A percentile compares a stretch with the other conserved stretches of the same genome.
phyloP scores from a whole-genome alignment of 2,888 invertebrate genomes.

The Callyntrura guangdongensis region DNA sequence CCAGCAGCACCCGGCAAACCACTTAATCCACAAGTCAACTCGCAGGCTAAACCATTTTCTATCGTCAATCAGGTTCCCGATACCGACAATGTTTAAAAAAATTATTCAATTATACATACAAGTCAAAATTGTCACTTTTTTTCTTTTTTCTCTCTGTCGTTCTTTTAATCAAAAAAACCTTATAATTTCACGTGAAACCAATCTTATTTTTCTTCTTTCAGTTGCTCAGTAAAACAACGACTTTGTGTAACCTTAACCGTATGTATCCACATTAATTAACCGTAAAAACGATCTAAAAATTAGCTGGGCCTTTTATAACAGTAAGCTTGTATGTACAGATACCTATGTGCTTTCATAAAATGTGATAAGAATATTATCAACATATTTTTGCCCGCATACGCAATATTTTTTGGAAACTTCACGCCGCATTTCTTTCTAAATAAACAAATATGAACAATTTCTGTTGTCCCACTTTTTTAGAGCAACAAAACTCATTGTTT shows the following conservation, averaged over 20 bases:
- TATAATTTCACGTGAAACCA: neutral
- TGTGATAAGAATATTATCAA: neutral
- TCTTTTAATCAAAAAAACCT: neutral
- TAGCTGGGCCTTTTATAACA: neutral
- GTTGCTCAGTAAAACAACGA: constrained; percentile 12
- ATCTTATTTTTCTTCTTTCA: constrained; percentile 9
- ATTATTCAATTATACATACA: neutral
- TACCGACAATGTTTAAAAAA: constrained; percentile 30
- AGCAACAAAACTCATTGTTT: neutral
- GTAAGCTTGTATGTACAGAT: neutral
- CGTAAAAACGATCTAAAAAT: neutral
- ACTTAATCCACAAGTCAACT: constrained; percentile 77
- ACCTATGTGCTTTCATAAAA: constrained; percentile 19
- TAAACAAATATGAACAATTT: neutral
- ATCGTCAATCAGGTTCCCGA: constrained; percentile 69
- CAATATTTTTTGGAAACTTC: neutral
- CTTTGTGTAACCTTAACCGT: constrained; percentile 45
- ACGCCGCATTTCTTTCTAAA: neutral
- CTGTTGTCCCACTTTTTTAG: neutral
- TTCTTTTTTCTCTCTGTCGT: neutral
- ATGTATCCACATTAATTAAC: constrained; percentile 33
- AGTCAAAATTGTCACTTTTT: constrained; percentile 16
- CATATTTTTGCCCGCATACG: constrained; percentile 3
- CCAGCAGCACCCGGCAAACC: constrained; percentile 46
- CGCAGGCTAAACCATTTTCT: constrained; percentile 72